Evolutionary conservation across 2,888 invertebrate species (phyloP).

Genomic region (Salpingus planirostris): DNA sequence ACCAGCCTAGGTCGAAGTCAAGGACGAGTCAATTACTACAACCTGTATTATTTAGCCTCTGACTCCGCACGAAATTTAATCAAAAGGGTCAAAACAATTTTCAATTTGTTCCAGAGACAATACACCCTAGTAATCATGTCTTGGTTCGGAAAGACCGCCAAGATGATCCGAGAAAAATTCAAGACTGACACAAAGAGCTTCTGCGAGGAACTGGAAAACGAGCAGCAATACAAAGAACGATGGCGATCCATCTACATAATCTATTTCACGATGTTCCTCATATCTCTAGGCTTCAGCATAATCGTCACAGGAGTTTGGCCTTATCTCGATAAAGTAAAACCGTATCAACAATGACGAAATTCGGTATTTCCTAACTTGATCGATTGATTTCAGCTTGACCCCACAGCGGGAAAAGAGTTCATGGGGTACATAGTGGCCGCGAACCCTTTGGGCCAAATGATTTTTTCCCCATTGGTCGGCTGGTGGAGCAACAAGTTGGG

Average conservation of each 20-base stretch:
- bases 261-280: slow-evolving; percentile 84
- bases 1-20: too few species aligned
- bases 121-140: too few species aligned
- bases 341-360: background rate
- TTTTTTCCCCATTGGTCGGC: slow-evolving; percentile 76
- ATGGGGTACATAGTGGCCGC: slow-evolving; percentile 79
- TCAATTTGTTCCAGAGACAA: too few species aligned
- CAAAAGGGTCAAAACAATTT: too few species aligned
- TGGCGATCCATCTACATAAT: slow-evolving; percentile 74
- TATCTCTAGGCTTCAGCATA: slow-evolving; percentile 82
- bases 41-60: too few species aligned
- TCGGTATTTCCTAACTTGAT: too few species aligned
- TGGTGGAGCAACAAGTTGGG: slow-evolving; percentile 75
- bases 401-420: slow-evolving; percentile 68
- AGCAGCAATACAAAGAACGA: slow-evolving; percentile 56
- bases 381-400: slow-evolving; percentile 65
- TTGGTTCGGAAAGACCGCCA: slow-evolving; percentile 19
- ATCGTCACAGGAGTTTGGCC: slow-evolving; percentile 84
- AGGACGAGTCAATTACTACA: too few species aligned
- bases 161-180: slow-evolving; percentile 19
- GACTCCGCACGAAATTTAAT: too few species aligned
- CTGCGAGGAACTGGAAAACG: slow-evolving; percentile 52
- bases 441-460: slow-evolving; percentile 79
- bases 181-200: slow-evolving; percentile 18
- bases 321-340: slow-evolving; percentile 68